Conservation (phyloP, 2,888 invertebrate genomes). For the Drosophila falleni region DNA sequence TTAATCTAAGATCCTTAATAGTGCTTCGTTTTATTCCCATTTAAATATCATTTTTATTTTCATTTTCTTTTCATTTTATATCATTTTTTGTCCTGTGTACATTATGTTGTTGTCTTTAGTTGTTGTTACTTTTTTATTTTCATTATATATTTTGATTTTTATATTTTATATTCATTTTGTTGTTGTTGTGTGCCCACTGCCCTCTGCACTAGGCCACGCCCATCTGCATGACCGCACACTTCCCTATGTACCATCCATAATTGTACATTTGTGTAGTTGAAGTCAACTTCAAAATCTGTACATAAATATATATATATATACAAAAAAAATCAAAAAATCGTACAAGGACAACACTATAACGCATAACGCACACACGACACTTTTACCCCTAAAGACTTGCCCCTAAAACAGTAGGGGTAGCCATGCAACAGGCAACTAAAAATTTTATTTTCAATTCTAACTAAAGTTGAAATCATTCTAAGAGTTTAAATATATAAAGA, state of each 20-base stretch:
- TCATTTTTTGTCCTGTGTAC: slow-evolving; percentile 31
- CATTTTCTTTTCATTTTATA: slow-evolving; percentile 1
- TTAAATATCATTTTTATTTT: neutral
- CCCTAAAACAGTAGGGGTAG: slow-evolving; percentile 41
- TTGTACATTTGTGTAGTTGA: neutral
- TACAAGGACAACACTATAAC: slow-evolving; percentile 48
- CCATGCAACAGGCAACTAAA: slow-evolving; percentile 16
- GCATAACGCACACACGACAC: slow-evolving; percentile 38
- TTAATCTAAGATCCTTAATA: neutral
- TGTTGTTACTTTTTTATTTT: slow-evolving; percentile 15
- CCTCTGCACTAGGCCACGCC: slow-evolving; percentile 48
- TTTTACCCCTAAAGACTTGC: neutral
- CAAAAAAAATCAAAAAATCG: slow-evolving; percentile 21
- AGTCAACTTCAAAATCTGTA: slow-evolving; percentile 5
- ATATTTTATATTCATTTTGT: slow-evolving; percentile 20
- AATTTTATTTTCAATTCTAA: neutral
- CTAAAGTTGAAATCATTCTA: neutral
- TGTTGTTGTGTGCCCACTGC: slow-evolving; percentile 53
- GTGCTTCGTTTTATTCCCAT: neutral
- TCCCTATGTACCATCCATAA: neutral
- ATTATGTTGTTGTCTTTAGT: slow-evolving; percentile 25
- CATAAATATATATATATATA: slow-evolving; percentile 1
- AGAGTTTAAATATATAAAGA: neutral
- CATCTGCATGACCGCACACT: slow-evolving; percentile 45
- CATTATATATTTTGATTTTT: slow-evolving; percentile 20